Base-by-base conservation (phyloP, 2,888 invertebrate genomes). In the Morpho deidamia region DNA sequence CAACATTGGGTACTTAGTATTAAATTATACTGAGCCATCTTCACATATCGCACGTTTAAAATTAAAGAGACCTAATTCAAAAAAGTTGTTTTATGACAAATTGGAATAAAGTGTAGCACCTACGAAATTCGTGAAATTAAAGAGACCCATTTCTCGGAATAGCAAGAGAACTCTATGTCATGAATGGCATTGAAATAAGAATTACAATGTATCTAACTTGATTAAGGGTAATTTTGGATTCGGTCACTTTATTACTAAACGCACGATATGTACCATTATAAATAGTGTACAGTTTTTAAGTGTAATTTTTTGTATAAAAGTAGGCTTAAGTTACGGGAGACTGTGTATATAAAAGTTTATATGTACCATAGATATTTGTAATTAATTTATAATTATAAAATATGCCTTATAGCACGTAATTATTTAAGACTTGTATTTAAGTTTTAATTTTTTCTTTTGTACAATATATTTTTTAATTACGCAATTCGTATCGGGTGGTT, bases 301-400 rank as follows among this genome's bases (percentile, higher is more conserved):
- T 64, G 55, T 63, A 61, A 67, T 23, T 23, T 23, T 23, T 76
- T 80, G 77, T 83, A 78, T 72, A 75, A 69, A 76, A 74, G 72
- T 82, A 79, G 75, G 79, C 79, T 85, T 84, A 85, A 86, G 78
- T 78, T 80, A 74, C 71, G 79, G 81, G 83, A 86, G 87, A 86
- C 87, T 87, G 86, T 87, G 82, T 78, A 85, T 81, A 84, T 76
- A 78, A 72, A 42, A 42, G 67, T 61, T 67, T 73, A 71, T 69
- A 73, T 79, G 76, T 82, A 80, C 72, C 75, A 75, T 74, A 78
- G 68, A 74, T 77, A 80, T 71, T 72, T 83, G 80, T 83, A 82
- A 80, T 81, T 83, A 49, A 86, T 86, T 84, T 86, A 84, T 86
- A 79, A 78, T 76, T 75, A 78, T 72, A 74, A 55, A 80, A 74